Base-by-base conservation (phyloP, 2,797 vertebrate species). In the Momotus momota region DNA sequence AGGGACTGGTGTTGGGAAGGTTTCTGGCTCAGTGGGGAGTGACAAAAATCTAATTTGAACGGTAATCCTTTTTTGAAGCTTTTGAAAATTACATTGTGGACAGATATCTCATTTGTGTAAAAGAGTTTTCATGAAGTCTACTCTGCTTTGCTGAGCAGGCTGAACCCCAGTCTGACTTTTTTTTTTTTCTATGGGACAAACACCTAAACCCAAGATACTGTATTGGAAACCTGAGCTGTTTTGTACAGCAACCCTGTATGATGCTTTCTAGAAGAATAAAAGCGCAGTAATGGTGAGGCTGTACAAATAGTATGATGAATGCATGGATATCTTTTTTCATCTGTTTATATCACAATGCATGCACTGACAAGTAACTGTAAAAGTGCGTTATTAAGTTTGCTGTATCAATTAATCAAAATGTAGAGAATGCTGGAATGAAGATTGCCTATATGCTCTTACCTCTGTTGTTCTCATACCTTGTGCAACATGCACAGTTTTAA, bases 261-360 rank as follows among this genome's bases (percentile, higher is more conserved):
- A 97, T 94, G 73, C 67, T 95, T 97, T 96, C 87, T 89, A 97
- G 92, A 95, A 88, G 73, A 94, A 87, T 14, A 66, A 71, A 96
- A 90, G 74, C 26, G 15, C 55, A 81, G 43, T 49, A 88, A 27
- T 55, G 31, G 48, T 73, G 87, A 95, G 70, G 62, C 66, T 48
- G 15, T 23, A 10, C 33, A 22, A 64, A 60, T 79, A 69, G 61
- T 84, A 70, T 4, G 12, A 75, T 75, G 88, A 82, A 94, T 23
- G 48, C 9, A 7, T 20, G n/a, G 33, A 8, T 90, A 67, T 52
- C 38, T 91, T 92, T 96, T 90, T 90, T 58, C 12, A 40, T 22
- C 5, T 10, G 45, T 93, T 94, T 94, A 9, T 61, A 57, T 77
- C 49, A 40, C 27, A 75, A 29, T 21, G 69, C 6, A 35, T 0